Base-by-base conservation (phyloP, 2,113 vertebrate genomes). In the Xenopus tropicalis region DNA sequence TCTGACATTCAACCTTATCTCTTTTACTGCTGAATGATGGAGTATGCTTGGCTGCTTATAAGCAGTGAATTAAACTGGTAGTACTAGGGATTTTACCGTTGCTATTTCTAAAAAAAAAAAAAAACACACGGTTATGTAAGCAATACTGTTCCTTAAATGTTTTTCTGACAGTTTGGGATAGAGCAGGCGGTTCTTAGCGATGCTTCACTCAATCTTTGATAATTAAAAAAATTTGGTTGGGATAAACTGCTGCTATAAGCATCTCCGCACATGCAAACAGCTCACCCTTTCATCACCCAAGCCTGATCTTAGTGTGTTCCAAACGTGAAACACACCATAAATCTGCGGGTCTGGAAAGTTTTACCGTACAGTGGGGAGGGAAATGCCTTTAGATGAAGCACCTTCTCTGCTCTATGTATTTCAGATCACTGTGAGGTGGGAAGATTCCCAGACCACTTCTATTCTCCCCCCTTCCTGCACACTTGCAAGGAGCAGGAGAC, bases 281-380 rank as follows among this genome's bases (percentile, higher is more conserved):
- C 76, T 83, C 65, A 1, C 81, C 80, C 81, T 86, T 82, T 83
- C 83, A 78, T 79, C 85, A 64, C 82, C 83, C 83, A 51, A 7
- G 51, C 58, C 70, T 61, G 37, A 81, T 87, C 83, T 80, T 64
- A 79, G 82, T 78, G 79, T 78, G 81, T 83, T 85, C 75, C 56
- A 72, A 79, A 83, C 73, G 78, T 44, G 63, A 79, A 84, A 79
- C 83, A 83, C 80, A 0, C 84, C 66, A 0, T 84, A 83, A 86
- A 85, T 86, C 84, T 83, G 78, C 51, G 14, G 62, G 74, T 22
- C 52, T 77, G 83, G 79, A 77, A 83, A 56, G 74, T 3, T 85
- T 83, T 74, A 29, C 71, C 77, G 25, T 0, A 54, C 23, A 73
- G 66, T 77, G 74, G 54, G 71, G 66, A 37, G 52, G 66, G 79